Percentiles rank a stretch among this genome's conserved stretches.
Evolutionary conservation across 2,797 vertebrate species (phyloP).

Genomic region (Clamator glandarius): DNA sequence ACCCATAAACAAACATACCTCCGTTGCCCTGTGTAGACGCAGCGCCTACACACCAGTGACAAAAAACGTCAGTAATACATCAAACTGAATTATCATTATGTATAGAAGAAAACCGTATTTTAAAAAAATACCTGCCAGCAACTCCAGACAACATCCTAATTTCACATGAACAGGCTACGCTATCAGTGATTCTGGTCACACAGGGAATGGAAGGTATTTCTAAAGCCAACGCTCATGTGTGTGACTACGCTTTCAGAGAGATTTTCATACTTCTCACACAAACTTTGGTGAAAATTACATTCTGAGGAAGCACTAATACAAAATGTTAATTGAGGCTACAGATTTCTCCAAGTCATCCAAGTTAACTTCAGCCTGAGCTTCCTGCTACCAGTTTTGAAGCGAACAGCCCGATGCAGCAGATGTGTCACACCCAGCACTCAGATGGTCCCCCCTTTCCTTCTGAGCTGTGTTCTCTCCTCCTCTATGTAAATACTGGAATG

Average conservation of each 20-base stretch:
- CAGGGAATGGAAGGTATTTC: background rate
- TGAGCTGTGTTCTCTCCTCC: slow-evolving; percentile 32
- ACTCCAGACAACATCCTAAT: background rate
- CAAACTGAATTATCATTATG: background rate
- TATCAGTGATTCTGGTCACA: background rate
- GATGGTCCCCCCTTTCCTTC: background rate
- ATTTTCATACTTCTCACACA: background rate
- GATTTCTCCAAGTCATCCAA: slow-evolving; percentile 26
- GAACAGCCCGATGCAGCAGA: background rate
- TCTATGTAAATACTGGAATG: slow-evolving; percentile 27
- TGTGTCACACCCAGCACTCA: slow-evolving; percentile 23
- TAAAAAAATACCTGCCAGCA: background rate
- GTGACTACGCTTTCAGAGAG: background rate
- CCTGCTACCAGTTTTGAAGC: background rate
- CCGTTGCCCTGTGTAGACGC: background rate
- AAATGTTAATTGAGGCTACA: slow-evolving; percentile 45
- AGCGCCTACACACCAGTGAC: background rate
- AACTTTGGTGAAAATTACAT: background rate
- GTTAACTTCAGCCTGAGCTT: slow-evolving; percentile 28
- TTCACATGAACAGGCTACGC: background rate
- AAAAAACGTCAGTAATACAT: background rate
- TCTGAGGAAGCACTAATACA: slow-evolving; percentile 6
- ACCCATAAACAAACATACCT: background rate
- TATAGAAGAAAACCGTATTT: background rate
- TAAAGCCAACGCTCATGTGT: background rate